Evolutionary conservation across 2,888 invertebrate genomes (phyloP), one percentile per base, ranked within the genome.

Genomic region (Amblyjoppa fuscipennis): DNA sequence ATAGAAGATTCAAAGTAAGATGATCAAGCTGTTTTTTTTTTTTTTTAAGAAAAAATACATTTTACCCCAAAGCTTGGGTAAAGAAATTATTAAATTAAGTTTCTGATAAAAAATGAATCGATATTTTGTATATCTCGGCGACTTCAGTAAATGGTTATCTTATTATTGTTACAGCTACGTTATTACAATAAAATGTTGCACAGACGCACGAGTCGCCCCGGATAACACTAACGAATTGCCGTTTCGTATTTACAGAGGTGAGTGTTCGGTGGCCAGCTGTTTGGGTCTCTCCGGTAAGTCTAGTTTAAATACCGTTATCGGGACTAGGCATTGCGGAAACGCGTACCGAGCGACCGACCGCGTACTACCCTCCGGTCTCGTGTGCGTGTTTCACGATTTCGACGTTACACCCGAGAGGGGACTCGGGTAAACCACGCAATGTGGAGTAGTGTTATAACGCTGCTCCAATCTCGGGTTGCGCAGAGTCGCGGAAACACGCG

Each of bases 221-320:
- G 34, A 20, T 81, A 83, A 77, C 69, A 77, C 76, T 78, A 66
- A 83, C 81, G 70, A 86, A 86, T 86, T 75, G 77, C 81, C 64
- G 61, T 41, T 16, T 74, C 64, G 73, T 78, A 81, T 86, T 78
- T 73, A 86, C 85, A 77, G 51, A 70, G 73, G 56, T 68, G 77
- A 83, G 77, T 82, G 66, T 73, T 81, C 75, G 75, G 81, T 71
- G 81, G 81, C 79, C 87, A 87, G 87, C 75, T 87, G 88, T 84
- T 86, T 74, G 87, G 74, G 81, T 83, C 82, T 75, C 83, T 86
- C 69, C 82, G 83, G 75, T 87, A 87, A 88, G 86, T 88, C 86
- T 87, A 87, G 90, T 89, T 90, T 89, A 89, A 91, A 90, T 90
- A 89, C 84, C 88, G 89, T 91, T 91, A 91, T 91, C 90, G 87